Conservation (phyloP, 1,140 invertebrate genomes). For the Papilio dardanus region DNA sequence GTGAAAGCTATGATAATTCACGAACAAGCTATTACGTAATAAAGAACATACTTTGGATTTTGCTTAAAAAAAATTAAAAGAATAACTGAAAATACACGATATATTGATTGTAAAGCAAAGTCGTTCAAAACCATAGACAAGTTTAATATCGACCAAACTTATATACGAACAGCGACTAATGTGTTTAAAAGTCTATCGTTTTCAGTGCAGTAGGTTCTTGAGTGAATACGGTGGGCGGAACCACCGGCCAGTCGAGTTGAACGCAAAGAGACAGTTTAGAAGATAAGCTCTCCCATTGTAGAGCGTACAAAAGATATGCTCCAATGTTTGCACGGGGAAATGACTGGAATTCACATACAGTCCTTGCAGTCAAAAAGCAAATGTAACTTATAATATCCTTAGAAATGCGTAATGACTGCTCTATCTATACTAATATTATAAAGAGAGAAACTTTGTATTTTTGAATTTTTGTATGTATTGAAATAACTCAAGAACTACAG, state of each 20-base stretch:
- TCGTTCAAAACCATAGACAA: neutral
- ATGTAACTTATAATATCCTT: neutral
- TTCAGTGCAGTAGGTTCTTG: neutral
- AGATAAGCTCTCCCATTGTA: constrained; percentile 12
- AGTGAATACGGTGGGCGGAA: neutral
- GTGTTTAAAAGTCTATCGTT: neutral
- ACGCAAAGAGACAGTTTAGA: constrained; percentile 22
- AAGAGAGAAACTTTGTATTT: too few species aligned
- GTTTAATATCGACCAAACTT: neutral
- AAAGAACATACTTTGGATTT: too few species aligned
- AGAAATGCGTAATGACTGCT: too few species aligned
- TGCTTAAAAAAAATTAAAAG: too few species aligned
- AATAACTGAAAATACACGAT: too few species aligned
- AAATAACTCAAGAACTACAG: too few species aligned
- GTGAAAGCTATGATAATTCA: neutral
- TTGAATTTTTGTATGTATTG: too few species aligned
- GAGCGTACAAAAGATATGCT: neutral
- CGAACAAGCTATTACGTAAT: too few species aligned
- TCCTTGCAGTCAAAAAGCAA: neutral
- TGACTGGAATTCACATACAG: neutral
- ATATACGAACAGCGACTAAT: neutral
- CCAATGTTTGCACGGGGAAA: neutral
- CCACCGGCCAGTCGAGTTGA: constrained; percentile 9
- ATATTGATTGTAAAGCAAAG: too few species aligned
- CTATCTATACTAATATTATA: too few species aligned